phyloP scores from a whole-genome alignment of 2,888 invertebrate genomes.

The Prenolepis imparis region DNA sequence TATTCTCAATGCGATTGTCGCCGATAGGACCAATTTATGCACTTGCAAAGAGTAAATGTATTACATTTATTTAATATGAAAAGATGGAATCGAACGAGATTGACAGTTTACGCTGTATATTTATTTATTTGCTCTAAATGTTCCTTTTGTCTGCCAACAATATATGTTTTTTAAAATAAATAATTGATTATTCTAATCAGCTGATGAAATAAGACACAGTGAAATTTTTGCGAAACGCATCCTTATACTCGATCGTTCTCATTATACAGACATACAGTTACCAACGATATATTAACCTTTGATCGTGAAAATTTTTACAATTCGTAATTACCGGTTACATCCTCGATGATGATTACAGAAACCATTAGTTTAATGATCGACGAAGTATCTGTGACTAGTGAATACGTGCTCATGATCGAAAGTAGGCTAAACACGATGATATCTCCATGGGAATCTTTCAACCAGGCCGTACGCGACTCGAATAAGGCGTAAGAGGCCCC shows the following conservation, averaged over 20 bases:
- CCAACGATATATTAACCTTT: conserved; percentile 19
- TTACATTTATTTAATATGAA: not conserved
- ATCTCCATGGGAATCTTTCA: conserved; percentile 38
- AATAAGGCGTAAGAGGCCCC: not conserved
- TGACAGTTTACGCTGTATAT: not conserved
- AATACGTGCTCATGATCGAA: conserved; percentile 10
- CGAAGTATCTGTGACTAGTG: not conserved
- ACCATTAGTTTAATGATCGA: conserved; percentile 27
- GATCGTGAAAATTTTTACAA: conserved; percentile 18
- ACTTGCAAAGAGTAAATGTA: not conserved
- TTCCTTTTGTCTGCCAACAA: not conserved
- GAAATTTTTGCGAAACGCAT: not conserved
- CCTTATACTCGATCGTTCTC: not conserved
- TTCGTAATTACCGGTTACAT: not conserved
- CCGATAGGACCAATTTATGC: not conserved
- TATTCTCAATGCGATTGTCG: conserved; percentile 16
- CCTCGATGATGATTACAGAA: not conserved
- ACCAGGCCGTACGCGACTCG: not conserved
- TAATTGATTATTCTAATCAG: not conserved
- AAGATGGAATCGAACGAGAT: not conserved
- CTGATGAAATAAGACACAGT: not conserved
- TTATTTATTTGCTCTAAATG: too few relatives aligned
- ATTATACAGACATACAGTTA: not conserved
- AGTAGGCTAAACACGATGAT: conserved; percentile 39
- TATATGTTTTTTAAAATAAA: not conserved